Evolutionary conservation across 1,140 invertebrate species (phyloP).

Genomic region (Octopus bimaculoides): DNA sequence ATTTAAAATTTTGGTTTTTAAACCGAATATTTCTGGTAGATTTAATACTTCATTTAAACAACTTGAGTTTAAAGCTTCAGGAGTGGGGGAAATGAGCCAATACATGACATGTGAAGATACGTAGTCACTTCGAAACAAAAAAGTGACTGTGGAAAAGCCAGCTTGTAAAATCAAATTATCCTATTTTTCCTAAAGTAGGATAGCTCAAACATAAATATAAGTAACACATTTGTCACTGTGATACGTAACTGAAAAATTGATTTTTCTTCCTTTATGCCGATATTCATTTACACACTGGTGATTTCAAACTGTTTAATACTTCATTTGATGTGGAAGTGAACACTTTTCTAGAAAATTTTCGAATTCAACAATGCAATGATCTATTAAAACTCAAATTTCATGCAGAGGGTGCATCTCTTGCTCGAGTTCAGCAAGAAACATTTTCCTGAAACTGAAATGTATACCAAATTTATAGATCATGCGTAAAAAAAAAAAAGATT

Average conservation of each 20-base stretch:
- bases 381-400: conserved; percentile 7
- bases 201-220: neutral
- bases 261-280: neutral
- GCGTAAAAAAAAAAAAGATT: neutral
- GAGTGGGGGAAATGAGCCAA: neutral
- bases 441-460: neutral
- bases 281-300: neutral
- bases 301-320: conserved; percentile 7
- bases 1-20: neutral
- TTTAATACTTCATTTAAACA: no score
- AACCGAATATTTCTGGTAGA: no score
- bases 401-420: neutral
- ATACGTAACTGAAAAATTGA: neutral
- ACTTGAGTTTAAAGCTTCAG: neutral
- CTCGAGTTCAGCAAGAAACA: neutral
- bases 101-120: conserved; percentile 1
- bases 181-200: neutral
- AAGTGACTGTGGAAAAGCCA: neutral
- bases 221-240: neutral
- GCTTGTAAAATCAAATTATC: neutral
- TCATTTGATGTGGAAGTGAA: conserved; percentile 1
- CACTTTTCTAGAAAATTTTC: neutral
- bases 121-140: neutral
- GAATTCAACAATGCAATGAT: neutral
- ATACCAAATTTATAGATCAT: neutral